These are phyloP conservation scores for Okamejei kenojei DNA, from an alignment of 2,797 vertebrate genomes.

Conservation along the genomic window DNA sequence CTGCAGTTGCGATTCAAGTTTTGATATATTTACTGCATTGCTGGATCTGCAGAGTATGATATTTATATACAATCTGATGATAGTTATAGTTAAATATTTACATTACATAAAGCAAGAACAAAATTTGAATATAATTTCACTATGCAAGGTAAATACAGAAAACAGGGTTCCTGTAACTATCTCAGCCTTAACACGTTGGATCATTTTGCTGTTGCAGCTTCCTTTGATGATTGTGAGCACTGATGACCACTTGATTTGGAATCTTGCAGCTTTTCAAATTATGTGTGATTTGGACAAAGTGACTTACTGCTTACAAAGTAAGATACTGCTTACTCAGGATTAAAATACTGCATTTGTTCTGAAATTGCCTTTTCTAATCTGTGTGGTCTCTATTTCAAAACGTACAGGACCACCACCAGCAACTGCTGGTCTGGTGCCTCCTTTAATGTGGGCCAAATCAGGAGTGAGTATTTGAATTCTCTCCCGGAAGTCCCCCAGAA, in stretches of 20 bases:
- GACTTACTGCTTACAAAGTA: too few species aligned
- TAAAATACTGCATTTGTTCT: neutral
- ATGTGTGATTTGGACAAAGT: neutral
- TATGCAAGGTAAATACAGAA: neutral
- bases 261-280: neutral
- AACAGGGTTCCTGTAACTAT: too few species aligned
- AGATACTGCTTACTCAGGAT: neutral
- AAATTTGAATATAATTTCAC: slow-evolving; percentile 30
- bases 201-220: neutral
- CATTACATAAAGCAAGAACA: neutral
- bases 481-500: too few species aligned
- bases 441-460: too few species aligned
- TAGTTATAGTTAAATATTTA: neutral
- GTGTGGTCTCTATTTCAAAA: neutral
- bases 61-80: neutral
- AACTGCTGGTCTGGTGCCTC: too few species aligned
- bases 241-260: neutral
- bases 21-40: neutral
- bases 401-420: too few species aligned
- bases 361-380: neutral
- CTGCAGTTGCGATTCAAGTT: neutral
- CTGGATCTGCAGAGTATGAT: neutral
- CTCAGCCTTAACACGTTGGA: neutral
- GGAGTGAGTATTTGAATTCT: too few species aligned
- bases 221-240: too few species aligned